Evolutionary conservation across 2,113 vertebrate genomes (phyloP).

Genomic region (Turdus rufiventris): DNA sequence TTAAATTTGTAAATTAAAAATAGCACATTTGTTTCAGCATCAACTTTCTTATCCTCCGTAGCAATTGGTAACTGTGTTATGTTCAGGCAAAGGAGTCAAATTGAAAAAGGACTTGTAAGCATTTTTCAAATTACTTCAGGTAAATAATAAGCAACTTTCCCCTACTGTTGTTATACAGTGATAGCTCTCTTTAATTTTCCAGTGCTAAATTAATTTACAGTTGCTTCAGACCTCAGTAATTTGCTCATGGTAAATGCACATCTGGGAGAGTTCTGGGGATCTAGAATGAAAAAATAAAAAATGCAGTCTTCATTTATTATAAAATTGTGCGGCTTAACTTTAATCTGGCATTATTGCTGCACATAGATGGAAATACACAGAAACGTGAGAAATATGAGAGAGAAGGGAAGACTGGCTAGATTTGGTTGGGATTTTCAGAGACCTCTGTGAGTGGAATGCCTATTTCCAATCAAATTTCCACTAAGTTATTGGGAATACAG

Average conservation of each 20-base stretch:
- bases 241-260: neutral
- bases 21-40: neutral
- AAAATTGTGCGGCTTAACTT: neutral
- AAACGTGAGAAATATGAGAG: neutral
- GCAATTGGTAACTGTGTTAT: neutral
- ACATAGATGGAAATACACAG: neutral
- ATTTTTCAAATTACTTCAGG: neutral
- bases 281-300: neutral
- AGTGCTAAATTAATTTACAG: constrained; percentile 26
- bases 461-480: neutral
- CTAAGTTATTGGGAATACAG: neutral
- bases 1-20: neutral
- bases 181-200: constrained; percentile 13
- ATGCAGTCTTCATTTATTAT: neutral
- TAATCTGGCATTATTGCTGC: neutral
- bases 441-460: neutral
- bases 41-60: neutral
- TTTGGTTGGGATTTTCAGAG: neutral
- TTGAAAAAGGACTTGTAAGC: neutral
- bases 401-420: neutral
- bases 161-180: neutral
- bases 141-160: constrained; percentile 12
- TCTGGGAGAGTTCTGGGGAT: neutral
- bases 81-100: neutral
- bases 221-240: constrained; percentile 1